phyloP scores from a whole-genome alignment of 2,888 invertebrate species.

The Odontothrips loti region DNA sequence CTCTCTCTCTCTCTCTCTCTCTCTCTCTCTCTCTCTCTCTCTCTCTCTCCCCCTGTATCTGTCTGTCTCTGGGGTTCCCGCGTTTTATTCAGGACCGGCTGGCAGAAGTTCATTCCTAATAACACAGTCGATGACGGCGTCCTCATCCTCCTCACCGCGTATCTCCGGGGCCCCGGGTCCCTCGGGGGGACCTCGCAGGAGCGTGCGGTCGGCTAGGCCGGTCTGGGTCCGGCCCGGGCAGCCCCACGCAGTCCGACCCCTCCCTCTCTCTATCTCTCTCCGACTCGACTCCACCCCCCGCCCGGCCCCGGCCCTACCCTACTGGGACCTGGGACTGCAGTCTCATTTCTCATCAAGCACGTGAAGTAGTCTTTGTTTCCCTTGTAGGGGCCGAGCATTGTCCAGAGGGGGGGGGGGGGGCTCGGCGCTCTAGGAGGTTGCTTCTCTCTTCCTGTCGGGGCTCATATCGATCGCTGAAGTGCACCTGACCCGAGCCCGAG shows the following conservation, averaged over 20 bases:
- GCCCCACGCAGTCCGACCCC: background rate
- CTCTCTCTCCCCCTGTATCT: no score
- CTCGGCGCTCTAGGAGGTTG: no score
- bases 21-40: no score
- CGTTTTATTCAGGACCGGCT: no score
- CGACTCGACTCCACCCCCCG: background rate
- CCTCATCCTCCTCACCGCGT: no score
- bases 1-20: background rate
- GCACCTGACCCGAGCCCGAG: background rate
- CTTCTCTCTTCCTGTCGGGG: background rate
- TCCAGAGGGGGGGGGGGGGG: background rate
- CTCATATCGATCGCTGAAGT: background rate
- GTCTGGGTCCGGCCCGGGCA: no score
- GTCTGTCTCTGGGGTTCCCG: no score
- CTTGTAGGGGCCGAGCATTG: background rate
- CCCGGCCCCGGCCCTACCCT: background rate
- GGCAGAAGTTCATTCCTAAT: no score
- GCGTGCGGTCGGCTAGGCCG: no score
- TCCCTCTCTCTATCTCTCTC: background rate
- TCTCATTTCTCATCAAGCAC: slow-evolving; percentile 6
- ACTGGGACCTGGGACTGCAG: background rate
- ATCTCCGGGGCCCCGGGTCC: background rate
- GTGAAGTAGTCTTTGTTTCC: background rate
- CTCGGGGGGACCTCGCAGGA: background rate
- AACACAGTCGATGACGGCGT: no score